phyloP scores from a whole-genome alignment of 2,888 invertebrate species.

The Scaptomyza polygonia region DNA sequence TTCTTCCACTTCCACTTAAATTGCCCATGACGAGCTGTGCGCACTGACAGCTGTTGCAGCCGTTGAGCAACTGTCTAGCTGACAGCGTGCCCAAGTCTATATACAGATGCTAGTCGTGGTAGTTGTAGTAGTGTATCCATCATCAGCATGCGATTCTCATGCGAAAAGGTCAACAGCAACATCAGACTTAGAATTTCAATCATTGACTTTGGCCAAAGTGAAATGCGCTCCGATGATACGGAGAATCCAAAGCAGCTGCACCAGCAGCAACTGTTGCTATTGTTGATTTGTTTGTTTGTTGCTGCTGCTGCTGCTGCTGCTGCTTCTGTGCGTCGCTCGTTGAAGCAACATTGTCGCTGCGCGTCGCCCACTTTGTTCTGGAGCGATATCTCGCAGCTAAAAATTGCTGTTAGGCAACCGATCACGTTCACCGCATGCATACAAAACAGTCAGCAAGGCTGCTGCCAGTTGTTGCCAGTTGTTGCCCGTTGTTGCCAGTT shows the following conservation, averaged over 20 bases:
- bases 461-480: constrained; percentile 5
- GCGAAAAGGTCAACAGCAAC: constrained; percentile 73
- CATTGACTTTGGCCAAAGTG: constrained; percentile 68
- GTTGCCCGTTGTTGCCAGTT: constrained; percentile 11
- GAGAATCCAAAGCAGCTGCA: constrained; percentile 26
- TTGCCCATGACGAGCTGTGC: constrained; percentile 80
- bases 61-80: constrained; percentile 65
- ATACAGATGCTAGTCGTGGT: constrained; percentile 23
- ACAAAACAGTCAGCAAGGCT: constrained; percentile 64
- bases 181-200: constrained; percentile 73
- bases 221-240: constrained; percentile 63
- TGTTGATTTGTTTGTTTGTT: constrained; percentile 23
- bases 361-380: constrained; percentile 78
- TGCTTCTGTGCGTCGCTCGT: constrained; percentile 66
- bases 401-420: constrained; percentile 75
- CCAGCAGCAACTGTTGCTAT: constrained; percentile 39
- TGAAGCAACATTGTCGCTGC: constrained; percentile 64
- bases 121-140: constrained; percentile 68
- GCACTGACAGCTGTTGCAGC: constrained; percentile 71
- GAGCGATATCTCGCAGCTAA: constrained; percentile 69
- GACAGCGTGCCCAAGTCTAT: constrained; percentile 59
- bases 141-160: constrained; percentile 77
- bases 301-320: constrained; percentile 12
- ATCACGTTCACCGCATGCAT: constrained; percentile 79
- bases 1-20: constrained; percentile 81